Base-by-base conservation (phyloP, 2,113 vertebrate species). In the Odocoileus hemionus region DNA sequence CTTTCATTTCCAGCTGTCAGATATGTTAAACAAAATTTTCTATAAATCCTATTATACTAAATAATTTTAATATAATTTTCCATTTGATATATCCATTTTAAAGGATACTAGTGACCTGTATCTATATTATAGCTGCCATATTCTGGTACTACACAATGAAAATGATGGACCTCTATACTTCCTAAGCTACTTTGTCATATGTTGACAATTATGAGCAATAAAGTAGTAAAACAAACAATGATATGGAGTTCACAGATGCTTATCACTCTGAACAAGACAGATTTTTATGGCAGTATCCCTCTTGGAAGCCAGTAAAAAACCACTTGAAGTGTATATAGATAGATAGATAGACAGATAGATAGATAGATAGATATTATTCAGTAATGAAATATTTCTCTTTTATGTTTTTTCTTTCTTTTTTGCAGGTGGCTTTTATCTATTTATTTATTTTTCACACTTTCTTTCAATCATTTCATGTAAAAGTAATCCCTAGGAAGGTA, bases 261-360 rank as follows among this genome's bases (percentile, higher is more conserved):
- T 98, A 97, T 98, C 96, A 96, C 89, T 97, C 74, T 36, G 93
- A 97, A 96, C 52, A 88, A 97, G 93, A 97, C 70, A 97, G 89
- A 26, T 95, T 98, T 98, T 98, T 96, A 98, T 96, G 84, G 67
- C 89, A 92, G 36, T 3, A 47, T 47, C 15, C 7, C 39, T 86
- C 83, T 94, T 95, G 96, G 64, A 96, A 97, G 47, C 36, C 61
- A 94, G 78, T 33, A n/a, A 95, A 96, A 97, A 97, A 64, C 6
- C 45, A 94, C 95, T 82, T 87, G 25, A 87, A 61, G 36, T 96
- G 87, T 97, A 95, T 98, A 95, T 39, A 39, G 39, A 39, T 39
- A 39, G 39, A 39, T 39, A 39, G 39, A 39, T 39, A 39, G 39
- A 39, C 3, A 39, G 39, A 39, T 39, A 39, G 87, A 86, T 54